Base-by-base conservation (phyloP, 1,140 invertebrate species). In the Ectropis grisescens region DNA sequence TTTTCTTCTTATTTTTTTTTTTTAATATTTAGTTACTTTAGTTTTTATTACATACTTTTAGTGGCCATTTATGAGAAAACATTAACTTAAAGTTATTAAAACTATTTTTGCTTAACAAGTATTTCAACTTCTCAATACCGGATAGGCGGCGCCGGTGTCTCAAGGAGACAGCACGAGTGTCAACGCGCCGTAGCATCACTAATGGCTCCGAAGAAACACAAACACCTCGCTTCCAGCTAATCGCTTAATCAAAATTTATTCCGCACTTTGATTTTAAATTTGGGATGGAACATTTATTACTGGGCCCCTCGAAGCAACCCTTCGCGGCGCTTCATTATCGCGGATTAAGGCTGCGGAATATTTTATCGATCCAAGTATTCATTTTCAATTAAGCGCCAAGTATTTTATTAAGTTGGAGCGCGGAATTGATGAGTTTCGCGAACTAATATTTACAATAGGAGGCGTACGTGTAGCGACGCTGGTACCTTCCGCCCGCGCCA, bases 241-340 rank as follows among this genome's bases (percentile, higher is more conserved):
- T 78, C 76, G 76, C 67, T 81, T 81, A 78, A 81, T 81, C 76
- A 74, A 81, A 81, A 81, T 81, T 78, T 78, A 81, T 81, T 76
- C 76, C 69, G 67, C 72, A 71, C 72, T 80, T 81, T 76, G 69
- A 75, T 81, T 78, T 81, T 76, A 81, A 81, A 81, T 78, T 80
- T 78, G 68, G 58, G 36, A 71, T 69, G 72, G 69, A 81, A 81
- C 72, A 78, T 81, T 78, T 78, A 80, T 80, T 80, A 80, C 56
- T 60, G 56, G 49, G 52, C 52, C 56, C 70, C 66, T 67, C 64
- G 48, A 26, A 51, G 48, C 64, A 74, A 78, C 69, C 76, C 71
- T 78, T 71, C 70, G 62, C 53, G 59, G 61, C 39, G 52, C 56
- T 81, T 81, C 72, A 81, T 81, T 78, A 81, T 78, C 76, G 67